Evolutionary conservation across 2,888 invertebrate genomes (phyloP).

Genomic region (Latrodectus elegans): DNA sequence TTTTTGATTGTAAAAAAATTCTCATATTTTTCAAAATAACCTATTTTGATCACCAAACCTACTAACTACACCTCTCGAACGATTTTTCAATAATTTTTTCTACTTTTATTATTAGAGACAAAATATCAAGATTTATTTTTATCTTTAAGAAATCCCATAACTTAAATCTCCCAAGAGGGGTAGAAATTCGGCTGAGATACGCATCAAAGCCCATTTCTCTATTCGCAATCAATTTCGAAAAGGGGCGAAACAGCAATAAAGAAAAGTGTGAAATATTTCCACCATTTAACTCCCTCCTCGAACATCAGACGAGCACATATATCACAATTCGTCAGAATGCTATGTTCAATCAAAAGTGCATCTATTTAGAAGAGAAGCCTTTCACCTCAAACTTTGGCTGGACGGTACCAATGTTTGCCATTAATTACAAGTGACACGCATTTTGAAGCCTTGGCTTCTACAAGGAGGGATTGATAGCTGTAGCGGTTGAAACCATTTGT

Average conservation of each 20-base stretch:
- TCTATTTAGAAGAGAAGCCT: slow-evolving; percentile 31
- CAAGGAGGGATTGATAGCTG: slow-evolving; percentile 17
- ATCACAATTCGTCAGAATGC: slow-evolving; percentile 54
- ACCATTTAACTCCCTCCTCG: slow-evolving; percentile 36
- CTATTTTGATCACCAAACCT: too few relatives aligned
- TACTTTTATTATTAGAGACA: not conserved
- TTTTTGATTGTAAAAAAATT: too few relatives aligned
- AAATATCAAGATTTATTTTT: slow-evolving; percentile 1
- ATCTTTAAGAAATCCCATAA: not conserved
- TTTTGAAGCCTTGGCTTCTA: slow-evolving; percentile 17
- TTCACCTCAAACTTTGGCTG: slow-evolving; percentile 11
- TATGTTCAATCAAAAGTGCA: slow-evolving; percentile 45
- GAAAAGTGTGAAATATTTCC: slow-evolving; percentile 56
- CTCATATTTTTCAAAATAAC: too few relatives aligned
- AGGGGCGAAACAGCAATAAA: slow-evolving; percentile 23
- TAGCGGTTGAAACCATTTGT: slow-evolving; percentile 36
- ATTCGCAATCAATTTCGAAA: slow-evolving; percentile 50
- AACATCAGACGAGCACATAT: slow-evolving; percentile 39
- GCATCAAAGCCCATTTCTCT: slow-evolving; percentile 23
- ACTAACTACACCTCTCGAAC: too few relatives aligned
- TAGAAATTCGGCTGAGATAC: slow-evolving; percentile 12
- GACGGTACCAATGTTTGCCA: slow-evolving; percentile 34
- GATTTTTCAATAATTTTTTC: not conserved
- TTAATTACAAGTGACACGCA: slow-evolving; percentile 54
- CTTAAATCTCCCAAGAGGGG: not conserved